A percentile compares a stretch with the other conserved stretches of the same genome.
phyloP scores from a whole-genome alignment of 2,113 vertebrate species.

The Laticauda colubrina region DNA sequence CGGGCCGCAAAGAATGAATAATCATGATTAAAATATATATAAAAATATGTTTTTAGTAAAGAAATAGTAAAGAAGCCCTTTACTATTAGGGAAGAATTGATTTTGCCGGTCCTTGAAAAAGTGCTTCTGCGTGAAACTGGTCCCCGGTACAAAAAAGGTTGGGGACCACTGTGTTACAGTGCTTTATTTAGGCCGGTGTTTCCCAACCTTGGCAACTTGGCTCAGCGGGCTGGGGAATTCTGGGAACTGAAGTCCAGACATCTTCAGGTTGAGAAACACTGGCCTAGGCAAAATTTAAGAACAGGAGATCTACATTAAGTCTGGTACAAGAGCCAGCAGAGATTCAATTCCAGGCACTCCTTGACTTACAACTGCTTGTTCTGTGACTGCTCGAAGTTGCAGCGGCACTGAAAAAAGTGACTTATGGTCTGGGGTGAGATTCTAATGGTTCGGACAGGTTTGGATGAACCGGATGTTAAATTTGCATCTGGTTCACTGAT shows the following conservation, averaged over 20 bases:
- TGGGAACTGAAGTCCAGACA: neutral
- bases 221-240: neutral
- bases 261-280: neutral
- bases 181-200: neutral
- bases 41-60: no score
- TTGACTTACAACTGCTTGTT: neutral
- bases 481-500: no score
- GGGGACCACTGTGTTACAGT: neutral
- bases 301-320: neutral
- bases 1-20: no score
- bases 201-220: neutral
- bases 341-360: neutral
- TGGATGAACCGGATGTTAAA: no score
- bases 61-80: no score
- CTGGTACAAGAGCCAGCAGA: neutral
- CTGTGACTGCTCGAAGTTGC: neutral
- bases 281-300: neutral
- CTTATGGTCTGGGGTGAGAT: no score
- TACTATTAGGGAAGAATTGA: no score
- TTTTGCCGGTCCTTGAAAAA: no score
- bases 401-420: neutral
- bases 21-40: no score
- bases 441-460: no score
- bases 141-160: no score
- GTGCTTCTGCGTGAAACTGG: no score